phyloP scores from a whole-genome alignment of 53 echinoderm and acorn worm species.

The Pentamera pediparva region DNA sequence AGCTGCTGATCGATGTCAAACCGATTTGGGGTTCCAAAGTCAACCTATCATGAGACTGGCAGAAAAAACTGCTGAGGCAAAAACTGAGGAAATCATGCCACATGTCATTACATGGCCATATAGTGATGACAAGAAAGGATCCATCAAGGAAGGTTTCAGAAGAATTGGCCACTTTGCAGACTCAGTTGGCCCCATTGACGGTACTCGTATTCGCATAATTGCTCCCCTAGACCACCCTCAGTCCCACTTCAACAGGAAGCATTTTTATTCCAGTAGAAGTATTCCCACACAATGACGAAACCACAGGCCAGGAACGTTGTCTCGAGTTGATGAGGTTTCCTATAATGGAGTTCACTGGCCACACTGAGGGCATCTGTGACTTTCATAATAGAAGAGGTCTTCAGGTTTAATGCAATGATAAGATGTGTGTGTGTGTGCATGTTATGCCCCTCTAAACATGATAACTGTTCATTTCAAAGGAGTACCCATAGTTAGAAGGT shows the following conservation, averaged over 20 bases:
- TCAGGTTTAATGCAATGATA: too few relatives aligned
- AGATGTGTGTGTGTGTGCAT: neutral
- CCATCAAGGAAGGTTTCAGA: neutral
- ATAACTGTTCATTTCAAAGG: too few relatives aligned
- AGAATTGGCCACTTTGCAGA: conserved; percentile 3
- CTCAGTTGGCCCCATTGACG: conserved; percentile 28
- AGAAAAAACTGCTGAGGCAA: neutral
- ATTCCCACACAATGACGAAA: conserved; percentile 2
- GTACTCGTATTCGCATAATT: conserved; percentile 24
- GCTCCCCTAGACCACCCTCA: conserved; percentile 33
- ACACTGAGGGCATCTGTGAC: neutral
- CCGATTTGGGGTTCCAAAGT: conserved; percentile 4
- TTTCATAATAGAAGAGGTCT: too few relatives aligned
- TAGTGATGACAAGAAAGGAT: neutral
- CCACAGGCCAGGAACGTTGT: conserved; percentile 19
- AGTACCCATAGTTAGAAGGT: too few relatives aligned
- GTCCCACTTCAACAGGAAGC: conserved; percentile 33
- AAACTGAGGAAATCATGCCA: neutral
- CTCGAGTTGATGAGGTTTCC: neutral
- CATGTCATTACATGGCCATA: conserved; percentile 4
- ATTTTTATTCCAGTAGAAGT: conserved; percentile 19
- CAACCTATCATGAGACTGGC: conserved; percentile 5
- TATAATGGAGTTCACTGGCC: neutral
- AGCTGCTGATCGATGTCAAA: conserved; percentile 1
- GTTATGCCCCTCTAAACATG: neutral